Evolutionary conservation across 2,113 vertebrate species (phyloP).

Genomic region (Tragulus kanchil): DNA sequence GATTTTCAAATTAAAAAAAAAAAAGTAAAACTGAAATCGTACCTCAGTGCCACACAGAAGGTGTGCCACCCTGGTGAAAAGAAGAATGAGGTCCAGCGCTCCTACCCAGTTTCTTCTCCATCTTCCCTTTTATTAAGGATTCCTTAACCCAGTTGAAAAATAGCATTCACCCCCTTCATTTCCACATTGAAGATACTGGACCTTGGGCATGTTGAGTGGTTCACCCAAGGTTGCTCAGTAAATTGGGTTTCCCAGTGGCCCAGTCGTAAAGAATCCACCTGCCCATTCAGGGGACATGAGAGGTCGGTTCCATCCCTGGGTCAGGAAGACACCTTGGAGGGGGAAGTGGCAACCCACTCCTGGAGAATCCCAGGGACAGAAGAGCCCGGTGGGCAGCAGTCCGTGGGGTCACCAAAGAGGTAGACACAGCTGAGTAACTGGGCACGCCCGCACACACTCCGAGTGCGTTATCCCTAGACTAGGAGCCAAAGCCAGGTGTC

Average conservation of each 20-base stretch:
- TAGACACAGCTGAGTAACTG: not conserved
- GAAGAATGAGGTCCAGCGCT: not conserved
- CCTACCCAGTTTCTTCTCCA: not conserved
- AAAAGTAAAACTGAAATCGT: slow-evolving; percentile 22
- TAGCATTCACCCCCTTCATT: not conserved
- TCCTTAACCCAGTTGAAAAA: not conserved
- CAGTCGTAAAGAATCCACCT: not conserved
- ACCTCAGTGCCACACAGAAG: not conserved
- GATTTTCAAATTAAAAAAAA: slow-evolving; percentile 25
- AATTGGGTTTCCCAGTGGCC: not conserved
- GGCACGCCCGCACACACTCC: not conserved
- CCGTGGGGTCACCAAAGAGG: not conserved
- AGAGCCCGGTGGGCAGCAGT: not conserved
- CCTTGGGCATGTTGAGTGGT: too few species aligned
- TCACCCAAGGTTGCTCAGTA: not conserved
- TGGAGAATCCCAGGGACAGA: not conserved
- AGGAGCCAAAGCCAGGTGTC: not conserved
- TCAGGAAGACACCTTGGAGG: not conserved
- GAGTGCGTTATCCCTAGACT: not conserved
- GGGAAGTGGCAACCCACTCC: not conserved
- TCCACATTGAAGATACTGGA: not conserved
- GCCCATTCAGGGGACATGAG: not conserved
- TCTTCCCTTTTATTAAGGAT: not conserved
- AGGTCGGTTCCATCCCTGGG: not conserved
- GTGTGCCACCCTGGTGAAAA: not conserved